Conservation (phyloP, 2,888 invertebrate species). For the Pachymerium ferrugineum region DNA sequence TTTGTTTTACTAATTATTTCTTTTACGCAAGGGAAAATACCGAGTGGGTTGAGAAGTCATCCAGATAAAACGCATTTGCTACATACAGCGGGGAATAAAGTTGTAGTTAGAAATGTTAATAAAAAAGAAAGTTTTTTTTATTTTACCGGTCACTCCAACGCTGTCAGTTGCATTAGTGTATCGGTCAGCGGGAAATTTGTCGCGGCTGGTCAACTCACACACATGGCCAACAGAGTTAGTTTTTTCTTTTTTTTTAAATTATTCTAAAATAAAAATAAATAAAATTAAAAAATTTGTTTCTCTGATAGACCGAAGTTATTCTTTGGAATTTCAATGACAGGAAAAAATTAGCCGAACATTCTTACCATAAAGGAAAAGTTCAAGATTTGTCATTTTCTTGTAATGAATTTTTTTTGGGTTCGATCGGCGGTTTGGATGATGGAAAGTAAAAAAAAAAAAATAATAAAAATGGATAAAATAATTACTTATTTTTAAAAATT, state of each 20-base stretch:
- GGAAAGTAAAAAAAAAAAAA: conserved; percentile 53
- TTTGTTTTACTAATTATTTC: background rate
- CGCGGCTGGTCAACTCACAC: conserved; percentile 84
- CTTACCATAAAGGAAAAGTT: conserved; percentile 81
- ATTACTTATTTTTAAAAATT: conserved; percentile 44
- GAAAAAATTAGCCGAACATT: conserved; percentile 61
- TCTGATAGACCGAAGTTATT: conserved; percentile 67
- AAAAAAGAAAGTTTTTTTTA: conserved; percentile 42
- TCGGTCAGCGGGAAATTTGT: conserved; percentile 69
- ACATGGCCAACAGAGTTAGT: conserved; percentile 76
- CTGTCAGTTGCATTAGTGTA: conserved; percentile 43
- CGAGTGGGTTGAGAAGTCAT: conserved; percentile 46
- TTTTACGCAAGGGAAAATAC: conserved; percentile 44
- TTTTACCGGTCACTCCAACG: conserved; percentile 48
- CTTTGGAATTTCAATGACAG: conserved; percentile 75
- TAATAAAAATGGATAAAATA: background rate
- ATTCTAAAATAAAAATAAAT: background rate
- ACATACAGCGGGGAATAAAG: conserved; percentile 48
- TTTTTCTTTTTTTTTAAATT: background rate
- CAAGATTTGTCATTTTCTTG: conserved; percentile 77
- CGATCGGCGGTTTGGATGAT: conserved; percentile 84
- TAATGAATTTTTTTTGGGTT: conserved; percentile 72
- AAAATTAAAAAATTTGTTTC: too few relatives aligned
- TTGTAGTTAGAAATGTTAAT: conserved; percentile 47
- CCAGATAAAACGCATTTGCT: conserved; percentile 47